Conservation (phyloP, 2,797 vertebrate species). For the Tokudaia muenninki region DNA sequence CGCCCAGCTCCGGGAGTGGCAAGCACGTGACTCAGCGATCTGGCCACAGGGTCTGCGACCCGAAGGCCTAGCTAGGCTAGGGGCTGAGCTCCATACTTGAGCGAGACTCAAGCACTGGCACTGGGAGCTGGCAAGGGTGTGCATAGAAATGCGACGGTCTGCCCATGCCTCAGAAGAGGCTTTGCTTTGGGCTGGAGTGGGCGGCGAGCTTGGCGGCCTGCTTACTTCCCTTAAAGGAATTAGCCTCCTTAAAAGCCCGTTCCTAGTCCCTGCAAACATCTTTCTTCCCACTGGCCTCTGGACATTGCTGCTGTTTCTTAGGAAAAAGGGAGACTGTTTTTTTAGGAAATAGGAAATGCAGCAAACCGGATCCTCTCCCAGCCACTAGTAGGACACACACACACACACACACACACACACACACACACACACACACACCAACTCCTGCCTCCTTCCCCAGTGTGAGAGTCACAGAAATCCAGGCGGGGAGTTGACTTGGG, state of each 20-base stretch:
- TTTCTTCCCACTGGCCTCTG: neutral
- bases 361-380: neutral
- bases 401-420: neutral
- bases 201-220: neutral
- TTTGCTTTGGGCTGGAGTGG: neutral
- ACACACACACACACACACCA: neutral
- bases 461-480: neutral
- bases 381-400: neutral
- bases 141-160: neutral
- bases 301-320: neutral
- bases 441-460: no score
- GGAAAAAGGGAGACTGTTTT: neutral
- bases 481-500: neutral
- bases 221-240: neutral
- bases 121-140: fast-evolving
- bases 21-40: neutral
- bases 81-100: neutral
- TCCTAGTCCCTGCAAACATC: neutral
- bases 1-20: neutral
- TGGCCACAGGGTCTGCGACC: no score
- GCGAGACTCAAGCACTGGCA: fast-evolving
- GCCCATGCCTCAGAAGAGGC: neutral
- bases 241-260: neutral
- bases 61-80: fast-evolving
- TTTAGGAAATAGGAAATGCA: neutral